These are phyloP conservation scores for Miltochrista miniata DNA, from an alignment of 2,888 invertebrate genomes.

Conservation along the genomic window DNA sequence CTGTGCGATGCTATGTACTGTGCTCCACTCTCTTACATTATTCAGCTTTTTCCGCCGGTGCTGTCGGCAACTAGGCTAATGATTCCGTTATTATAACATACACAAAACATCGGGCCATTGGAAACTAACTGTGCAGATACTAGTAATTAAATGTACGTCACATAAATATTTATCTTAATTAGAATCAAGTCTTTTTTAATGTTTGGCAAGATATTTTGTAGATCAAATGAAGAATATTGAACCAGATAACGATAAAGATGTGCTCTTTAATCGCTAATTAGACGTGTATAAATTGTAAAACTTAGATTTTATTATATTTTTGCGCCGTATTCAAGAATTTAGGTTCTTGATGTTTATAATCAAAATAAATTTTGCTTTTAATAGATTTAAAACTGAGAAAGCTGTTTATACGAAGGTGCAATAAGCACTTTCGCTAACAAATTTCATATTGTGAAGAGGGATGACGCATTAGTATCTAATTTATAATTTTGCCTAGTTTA, in stretches of 20 bases:
- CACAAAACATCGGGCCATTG: conserved; percentile 73
- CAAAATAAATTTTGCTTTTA: too few species aligned
- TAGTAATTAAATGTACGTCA: conserved; percentile 26
- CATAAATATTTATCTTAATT: conserved; percentile 39
- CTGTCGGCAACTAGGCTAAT: conserved; percentile 74
- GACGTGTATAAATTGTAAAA: not conserved
- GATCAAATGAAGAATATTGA: not conserved
- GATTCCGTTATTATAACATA: conserved; percentile 80
- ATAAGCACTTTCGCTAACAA: too few species aligned
- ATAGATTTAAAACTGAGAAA: too few species aligned
- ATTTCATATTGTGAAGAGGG: too few species aligned
- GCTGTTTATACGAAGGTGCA: too few species aligned
- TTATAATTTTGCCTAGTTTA: too few species aligned
- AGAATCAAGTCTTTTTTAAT: conserved; percentile 5
- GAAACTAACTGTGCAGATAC: conserved; percentile 64
- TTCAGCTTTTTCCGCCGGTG: conserved; percentile 75
- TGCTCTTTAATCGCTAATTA: not conserved
- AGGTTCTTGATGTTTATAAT: not conserved
- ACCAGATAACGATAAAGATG: not conserved
- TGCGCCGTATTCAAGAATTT: too few species aligned
- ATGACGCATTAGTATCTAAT: too few species aligned
- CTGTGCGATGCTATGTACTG: conserved; percentile 37
- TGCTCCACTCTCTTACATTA: conserved; percentile 57
- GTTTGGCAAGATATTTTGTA: not conserved
- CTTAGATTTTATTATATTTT: not conserved